Evolutionary conservation across 2,113 vertebrate genomes (phyloP), one percentile per base, ranked within the genome.

Genomic region (Oplegnathus fasciatus): DNA sequence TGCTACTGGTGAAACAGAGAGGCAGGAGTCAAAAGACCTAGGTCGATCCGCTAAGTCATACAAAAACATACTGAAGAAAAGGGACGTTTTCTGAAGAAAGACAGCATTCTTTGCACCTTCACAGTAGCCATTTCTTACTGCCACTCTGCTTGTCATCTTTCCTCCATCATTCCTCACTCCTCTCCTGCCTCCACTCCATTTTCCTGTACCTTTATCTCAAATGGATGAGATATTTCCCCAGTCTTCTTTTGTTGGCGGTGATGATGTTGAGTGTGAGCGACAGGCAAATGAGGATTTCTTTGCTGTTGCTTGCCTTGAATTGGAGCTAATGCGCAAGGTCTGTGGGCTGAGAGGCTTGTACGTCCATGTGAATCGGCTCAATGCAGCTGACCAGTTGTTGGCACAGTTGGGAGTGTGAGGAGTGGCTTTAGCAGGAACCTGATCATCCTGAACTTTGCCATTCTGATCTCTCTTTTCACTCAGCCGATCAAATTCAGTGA

Each of bases 361-460:
- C 64, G 67, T 18, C 57, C 44, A 55, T 82, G 71, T 70, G 64
- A 67, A 55, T 69, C 11, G 6, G 70, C 34, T 77, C 24, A 30
- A 20, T 4, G 26, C 42, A n/a, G 40, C 80, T 18, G 69, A 52
- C 22, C 70, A 86, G 84, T 89, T 24, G 75, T 78, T 82, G 52
- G 60, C 75, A 54, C 69, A 40, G 48, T 70, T 37, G 46, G 46
- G 26, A 32, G 55, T 18, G n/a, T 30, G 57, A 78, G 58, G 62
- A 61, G 46, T 28, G 57, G 71, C 52, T 75, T 74, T 54, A 73
- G 44, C 57, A 70, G 85, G 65, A 93, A 93, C 85, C 69, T 11
- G 86, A 92, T 91, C 89, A 55, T 67, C 67, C 70, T 88, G 88
- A 87, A 90, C 89, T 88, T 90, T 86, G 76, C 82, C 78, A 64